Percentiles rank a stretch among this genome's conserved stretches.
Evolutionary conservation across 2,113 vertebrate genomes (phyloP).

Genomic region (Ondatra zibethicus): DNA sequence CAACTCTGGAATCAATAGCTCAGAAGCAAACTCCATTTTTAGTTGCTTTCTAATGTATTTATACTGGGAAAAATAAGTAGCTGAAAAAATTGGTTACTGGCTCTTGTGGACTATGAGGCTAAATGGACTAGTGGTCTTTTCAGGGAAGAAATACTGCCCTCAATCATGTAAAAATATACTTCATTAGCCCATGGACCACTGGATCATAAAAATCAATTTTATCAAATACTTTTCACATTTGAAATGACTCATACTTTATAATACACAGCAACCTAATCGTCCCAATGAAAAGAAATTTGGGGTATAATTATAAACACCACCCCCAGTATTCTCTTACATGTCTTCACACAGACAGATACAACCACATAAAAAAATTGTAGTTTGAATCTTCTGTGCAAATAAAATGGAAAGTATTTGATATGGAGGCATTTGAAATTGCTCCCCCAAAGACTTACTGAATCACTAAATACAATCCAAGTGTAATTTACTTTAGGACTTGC

Average conservation of each 20-base stretch:
- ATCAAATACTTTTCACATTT: not conserved
- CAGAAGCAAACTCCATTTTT: not conserved
- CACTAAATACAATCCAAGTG: not conserved
- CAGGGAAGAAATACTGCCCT: not conserved
- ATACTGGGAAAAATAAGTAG: not conserved
- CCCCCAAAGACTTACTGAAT: constrained; percentile 18
- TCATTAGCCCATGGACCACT: not conserved
- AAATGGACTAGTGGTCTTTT: not conserved
- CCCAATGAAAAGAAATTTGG: not conserved
- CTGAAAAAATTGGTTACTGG: not conserved
- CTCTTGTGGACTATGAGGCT: not conserved
- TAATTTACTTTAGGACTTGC: constrained; percentile 55
- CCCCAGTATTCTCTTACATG: not conserved
- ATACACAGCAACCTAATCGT: not conserved
- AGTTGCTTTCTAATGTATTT: not conserved
- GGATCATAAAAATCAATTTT: constrained; percentile 10
- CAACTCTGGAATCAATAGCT: not conserved
- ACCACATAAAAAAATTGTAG: not conserved
- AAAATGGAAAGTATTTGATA: not conserved
- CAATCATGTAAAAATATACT: not conserved
- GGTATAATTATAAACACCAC: not conserved
- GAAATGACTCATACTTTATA: constrained; percentile 20
- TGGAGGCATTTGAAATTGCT: not conserved
- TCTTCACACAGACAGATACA: not conserved
- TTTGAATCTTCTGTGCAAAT: constrained; percentile 60